These are phyloP conservation scores for Ctena decussata DNA, from an alignment of 2,888 invertebrate genomes.

Conservation along the genomic window DNA sequence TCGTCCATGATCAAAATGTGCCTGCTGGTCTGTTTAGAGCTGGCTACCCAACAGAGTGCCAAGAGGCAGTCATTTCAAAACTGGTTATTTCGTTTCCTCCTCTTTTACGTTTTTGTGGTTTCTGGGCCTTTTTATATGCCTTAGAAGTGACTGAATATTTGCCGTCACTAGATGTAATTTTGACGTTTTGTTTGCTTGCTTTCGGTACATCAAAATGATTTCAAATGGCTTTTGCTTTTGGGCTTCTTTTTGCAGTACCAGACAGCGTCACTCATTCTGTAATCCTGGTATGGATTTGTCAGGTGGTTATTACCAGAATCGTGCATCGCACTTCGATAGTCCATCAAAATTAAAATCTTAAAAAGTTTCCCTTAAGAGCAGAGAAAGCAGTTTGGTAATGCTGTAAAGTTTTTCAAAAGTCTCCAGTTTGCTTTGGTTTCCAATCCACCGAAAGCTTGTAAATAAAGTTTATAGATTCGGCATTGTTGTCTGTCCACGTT, in stretches of 20 bases:
- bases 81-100: background rate
- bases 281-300: background rate
- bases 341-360: no score
- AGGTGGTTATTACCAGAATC: constrained; percentile 23
- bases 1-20: no score
- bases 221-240: constrained; percentile 4
- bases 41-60: background rate
- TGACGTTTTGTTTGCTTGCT: background rate
- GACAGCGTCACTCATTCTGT: background rate
- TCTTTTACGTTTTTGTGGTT: background rate
- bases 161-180: background rate
- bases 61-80: no score
- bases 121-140: background rate
- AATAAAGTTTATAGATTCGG: constrained; percentile 14
- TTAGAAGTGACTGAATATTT: constrained; percentile 4
- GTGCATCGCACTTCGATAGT: constrained; percentile 37
- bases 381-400: constrained; percentile 33
- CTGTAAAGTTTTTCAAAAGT: constrained; percentile 16
- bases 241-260: constrained; percentile 8
- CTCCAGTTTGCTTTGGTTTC: background rate
- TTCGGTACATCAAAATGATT: background rate
- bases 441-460: background rate
- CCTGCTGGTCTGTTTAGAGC: no score
- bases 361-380: no score
- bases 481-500: constrained; percentile 37